Evolutionary conservation across 2,797 vertebrate genomes (phyloP), one percentile per base, ranked within the genome.

Genomic region (Lithobates sylvaticus): DNA sequence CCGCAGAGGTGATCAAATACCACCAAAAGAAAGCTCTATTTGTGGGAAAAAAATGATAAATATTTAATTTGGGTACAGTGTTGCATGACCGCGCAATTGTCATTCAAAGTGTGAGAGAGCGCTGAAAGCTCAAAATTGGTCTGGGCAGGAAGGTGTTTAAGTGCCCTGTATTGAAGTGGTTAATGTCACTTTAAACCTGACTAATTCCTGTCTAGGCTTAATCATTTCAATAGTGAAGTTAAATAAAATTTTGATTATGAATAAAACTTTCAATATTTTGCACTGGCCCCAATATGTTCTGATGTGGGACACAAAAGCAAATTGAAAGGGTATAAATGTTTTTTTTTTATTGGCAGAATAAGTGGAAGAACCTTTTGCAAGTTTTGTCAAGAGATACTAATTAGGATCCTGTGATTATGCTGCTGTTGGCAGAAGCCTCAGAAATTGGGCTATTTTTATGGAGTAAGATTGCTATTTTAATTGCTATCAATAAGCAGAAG

Each of bases 401-500:
- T 87, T 87, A 87, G 86, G 76, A 80, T 76, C 27, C 86, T 84
- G 85, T 78, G 81, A 84, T 87, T 87, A 76, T 70, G 86, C 76
- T 69, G 81, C 76, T 79, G 58, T 80, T 87, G 86, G 86, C 86
- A 87, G 81, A 69, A 84, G n/a, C 68, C 81, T 74, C 34, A 68
- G 67, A 87, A 84, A 76, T 84, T 71, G 26, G 86, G 81, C 76
- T 84, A 87, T 87, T 84, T 87, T 79, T 87, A 84, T 79, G 81
- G 81, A 50, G 65, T 67, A 67, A 29, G 27, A 87, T 87, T 84
- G 76, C 80, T 87, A 58, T 84, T 87, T 87, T 87, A 87, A 84
- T 87, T 87, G 86, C 81, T 80, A 80, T 83, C 81, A 84, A 87
- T 87, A 79, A 87, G 81, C 76, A 84, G 86, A 84, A 50, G 34